Base-by-base conservation (phyloP, 2,113 vertebrate species). In the Opisthocomus hoazin region DNA sequence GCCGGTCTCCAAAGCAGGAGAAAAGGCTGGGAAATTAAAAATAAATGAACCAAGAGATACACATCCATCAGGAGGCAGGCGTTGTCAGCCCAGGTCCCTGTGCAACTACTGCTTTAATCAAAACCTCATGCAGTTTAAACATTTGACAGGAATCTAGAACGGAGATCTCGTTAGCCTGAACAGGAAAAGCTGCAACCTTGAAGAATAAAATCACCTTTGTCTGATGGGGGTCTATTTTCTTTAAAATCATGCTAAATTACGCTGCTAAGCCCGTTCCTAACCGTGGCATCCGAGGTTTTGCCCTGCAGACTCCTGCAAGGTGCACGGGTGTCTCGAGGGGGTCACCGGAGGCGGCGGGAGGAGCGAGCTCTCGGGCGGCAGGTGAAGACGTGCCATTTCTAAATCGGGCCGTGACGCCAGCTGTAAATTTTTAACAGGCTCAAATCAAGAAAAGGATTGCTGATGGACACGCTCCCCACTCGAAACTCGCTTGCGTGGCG, bases 1-100 rank as follows among this genome's bases (percentile, higher is more conserved):
- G 87, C 53, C 48, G 43, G 78, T 41, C 94, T 95, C 96, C 69
- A 91, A 96, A 95, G 93, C 51, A 91, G 95, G 87, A 87, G 84
- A 82, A 95, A 94, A 95, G 54, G 91, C 95, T 91, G 87, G 94
- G 94, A 97, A 97, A 97, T 96, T 89, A 96, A 97, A 97, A 96
- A 94, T 92, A 97, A 97, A 96, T 89, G 84, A 96, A 96, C 93
- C 95, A 96, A 89, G 96, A 96, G 96, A 89, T 95, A 77, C 80
- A 80, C 94, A 96, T 96, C 91, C 93, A 96, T 97, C 94, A 95
- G 93, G 94, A 96, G 91, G 65, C 87, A 91, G 84, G 94, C 78
- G 8, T 75, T 96, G 96, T 96, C 93, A 96, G 87, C 87, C 29
- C 93, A 84, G 74, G 93, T 96, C 93, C 94, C 94, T 82, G 30